Base-by-base conservation (phyloP, 1,140 invertebrate species). In the Macrostomum lignano region DNA sequence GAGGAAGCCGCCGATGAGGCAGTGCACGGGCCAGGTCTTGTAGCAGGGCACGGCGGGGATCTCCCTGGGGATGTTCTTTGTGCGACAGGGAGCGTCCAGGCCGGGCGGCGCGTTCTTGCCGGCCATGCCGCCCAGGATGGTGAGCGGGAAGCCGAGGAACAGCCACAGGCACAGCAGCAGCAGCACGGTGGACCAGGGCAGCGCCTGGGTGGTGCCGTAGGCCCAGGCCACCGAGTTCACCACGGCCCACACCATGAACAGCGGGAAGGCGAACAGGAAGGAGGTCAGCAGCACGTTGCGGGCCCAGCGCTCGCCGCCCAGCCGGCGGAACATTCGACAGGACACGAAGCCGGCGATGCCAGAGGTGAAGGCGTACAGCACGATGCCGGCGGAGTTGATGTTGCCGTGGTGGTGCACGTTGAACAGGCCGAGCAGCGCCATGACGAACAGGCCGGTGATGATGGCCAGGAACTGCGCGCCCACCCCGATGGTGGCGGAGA, bases 121-220 rank as follows among this genome's bases (percentile, higher is more conserved):
- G 37, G 63, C 50, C 34, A 65, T 61, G 14, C 61, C 62, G 6
- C 62, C 62, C 31, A 63, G 44, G 17, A 65, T 50, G 6, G 61
- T 63, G 34, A 65, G 39, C 1, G 62, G 62, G 42, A 63, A 65
- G 7, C 62, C 62, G 46, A 63, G 57, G 60, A 61, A 52, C 22
- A 62, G 19, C 62, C 63, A 65, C 1, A 65, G 44, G n/a, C 48
- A 42, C 38, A 61, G 52, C 1, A 65, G 47, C 10, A 64, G 42
- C n/a, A 62, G 33, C 14, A 64, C 49, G 2, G 63, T 65, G 3
- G 51, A 50, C 42, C 54, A 52, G 9, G 63, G 63, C 17, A 65
- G 40, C 6, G 63, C 63, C 43, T 63, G 61, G 4, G 63, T 65
- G n/a, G 61, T 61, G 17, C 59, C 53, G 42, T 65, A 64, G 0